Conservation (phyloP, 2,113 vertebrate species). For the Craseonycteris thonglongyai region DNA sequence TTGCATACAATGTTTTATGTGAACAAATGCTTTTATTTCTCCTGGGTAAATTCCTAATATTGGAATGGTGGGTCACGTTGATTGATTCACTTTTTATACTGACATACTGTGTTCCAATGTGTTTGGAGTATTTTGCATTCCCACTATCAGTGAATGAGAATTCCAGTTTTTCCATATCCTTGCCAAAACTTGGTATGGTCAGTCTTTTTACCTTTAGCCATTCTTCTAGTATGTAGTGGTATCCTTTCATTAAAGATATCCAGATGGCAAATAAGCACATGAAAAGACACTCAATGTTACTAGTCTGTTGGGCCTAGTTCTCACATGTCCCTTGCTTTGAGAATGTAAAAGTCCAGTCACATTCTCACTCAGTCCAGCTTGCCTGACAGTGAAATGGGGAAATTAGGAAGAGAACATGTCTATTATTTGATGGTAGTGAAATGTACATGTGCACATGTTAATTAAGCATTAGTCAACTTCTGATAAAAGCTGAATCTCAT, state of each 20-base stretch:
- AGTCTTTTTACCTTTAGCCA: not conserved
- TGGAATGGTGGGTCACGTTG: not conserved
- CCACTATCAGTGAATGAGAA: not conserved
- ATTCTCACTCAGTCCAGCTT: not conserved
- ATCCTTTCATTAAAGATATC: not conserved
- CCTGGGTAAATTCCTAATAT: not conserved
- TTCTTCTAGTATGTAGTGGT: not conserved
- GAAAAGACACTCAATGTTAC: not conserved
- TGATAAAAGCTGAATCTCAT: not conserved
- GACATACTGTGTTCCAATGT: not conserved
- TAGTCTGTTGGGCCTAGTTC: not conserved
- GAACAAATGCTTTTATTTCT: not conserved
- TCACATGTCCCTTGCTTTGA: not conserved
- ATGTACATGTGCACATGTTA: not conserved
- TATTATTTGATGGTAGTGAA: not conserved
- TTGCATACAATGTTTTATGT: not conserved
- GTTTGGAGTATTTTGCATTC: not conserved
- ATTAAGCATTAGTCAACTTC: not conserved
- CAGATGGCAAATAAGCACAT: not conserved
- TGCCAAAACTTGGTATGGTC: not conserved
- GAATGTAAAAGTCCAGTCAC: not conserved
- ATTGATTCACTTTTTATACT: not conserved
- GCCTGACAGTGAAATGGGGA: not conserved
- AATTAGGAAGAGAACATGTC: not conserved
- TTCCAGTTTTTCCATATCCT: not conserved